Conservation (phyloP, 2,113 vertebrate species). For the Channa argus region DNA sequence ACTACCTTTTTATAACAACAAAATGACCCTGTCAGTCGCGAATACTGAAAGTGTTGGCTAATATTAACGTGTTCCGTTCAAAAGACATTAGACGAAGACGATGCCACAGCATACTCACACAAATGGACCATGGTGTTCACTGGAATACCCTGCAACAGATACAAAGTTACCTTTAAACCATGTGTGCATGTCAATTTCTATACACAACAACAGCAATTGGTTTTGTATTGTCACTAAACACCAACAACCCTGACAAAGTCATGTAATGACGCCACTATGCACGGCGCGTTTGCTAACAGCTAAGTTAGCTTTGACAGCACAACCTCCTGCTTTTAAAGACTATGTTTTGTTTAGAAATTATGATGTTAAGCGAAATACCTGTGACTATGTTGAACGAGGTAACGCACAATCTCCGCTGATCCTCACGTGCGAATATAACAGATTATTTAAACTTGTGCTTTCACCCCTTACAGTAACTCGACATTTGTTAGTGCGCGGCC, state of each 20-base stretch:
- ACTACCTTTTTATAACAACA: too few relatives aligned
- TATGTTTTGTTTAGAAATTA: neutral
- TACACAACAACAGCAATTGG: neutral
- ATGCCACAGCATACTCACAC: conserved; percentile 73
- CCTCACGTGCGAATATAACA: too few relatives aligned
- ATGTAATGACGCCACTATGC: too few relatives aligned
- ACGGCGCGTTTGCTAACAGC: neutral
- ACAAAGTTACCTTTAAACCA: neutral
- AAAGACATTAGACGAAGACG: too few relatives aligned
- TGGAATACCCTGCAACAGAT: conserved; percentile 51
- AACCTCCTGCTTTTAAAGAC: neutral
- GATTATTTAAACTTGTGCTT: neutral
- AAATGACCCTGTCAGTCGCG: too few relatives aligned
- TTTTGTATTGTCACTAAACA: neutral
- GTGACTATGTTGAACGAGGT: neutral
- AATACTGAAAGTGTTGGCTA: too few relatives aligned
- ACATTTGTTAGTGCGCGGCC: conserved; percentile 79
- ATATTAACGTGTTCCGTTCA: too few relatives aligned
- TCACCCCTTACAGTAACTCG: conserved; percentile 48
- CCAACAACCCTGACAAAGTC: too few relatives aligned
- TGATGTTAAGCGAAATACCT: conserved; percentile 36
- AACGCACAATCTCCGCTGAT: neutral
- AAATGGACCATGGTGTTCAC: conserved; percentile 81
- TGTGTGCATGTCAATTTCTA: neutral
- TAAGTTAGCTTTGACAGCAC: conserved; percentile 3